Evolutionary conservation across 2,888 invertebrate genomes (phyloP).

Genomic region (Hirtodrosophila confusa): DNA sequence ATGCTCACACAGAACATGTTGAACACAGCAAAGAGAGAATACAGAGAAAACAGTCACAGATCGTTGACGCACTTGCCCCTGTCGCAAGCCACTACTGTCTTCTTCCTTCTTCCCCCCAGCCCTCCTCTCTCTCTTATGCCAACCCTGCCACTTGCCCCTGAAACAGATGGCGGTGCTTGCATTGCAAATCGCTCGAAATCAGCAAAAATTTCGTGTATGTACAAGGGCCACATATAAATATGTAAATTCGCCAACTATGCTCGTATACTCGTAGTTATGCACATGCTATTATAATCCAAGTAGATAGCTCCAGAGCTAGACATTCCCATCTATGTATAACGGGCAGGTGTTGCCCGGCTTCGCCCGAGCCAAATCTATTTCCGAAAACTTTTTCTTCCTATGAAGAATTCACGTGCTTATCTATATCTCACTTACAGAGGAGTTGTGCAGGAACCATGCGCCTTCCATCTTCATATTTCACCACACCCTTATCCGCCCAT

Average conservation of each 20-base stretch:
- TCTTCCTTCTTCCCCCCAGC: not conserved
- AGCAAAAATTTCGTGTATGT: conserved; percentile 15
- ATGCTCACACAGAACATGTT: conserved; percentile 8
- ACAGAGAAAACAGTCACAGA: conserved; percentile 21
- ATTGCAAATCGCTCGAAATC: conserved; percentile 37
- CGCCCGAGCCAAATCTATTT: too few relatives aligned
- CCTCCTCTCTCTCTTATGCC: not conserved
- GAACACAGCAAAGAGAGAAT: conserved; percentile 14
- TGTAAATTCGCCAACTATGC: not conserved
- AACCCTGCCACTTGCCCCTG: conserved; percentile 46
- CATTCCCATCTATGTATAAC: too few relatives aligned
- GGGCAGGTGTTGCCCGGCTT: too few relatives aligned
- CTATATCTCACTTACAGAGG: too few relatives aligned
- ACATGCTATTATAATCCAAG: too few relatives aligned
- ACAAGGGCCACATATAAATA: conserved; percentile 3
- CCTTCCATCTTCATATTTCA: too few relatives aligned
- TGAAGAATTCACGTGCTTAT: too few relatives aligned
- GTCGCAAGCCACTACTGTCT: not conserved
- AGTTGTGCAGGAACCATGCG: too few relatives aligned
- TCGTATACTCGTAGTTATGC: too few relatives aligned
- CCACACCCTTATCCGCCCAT: too few relatives aligned
- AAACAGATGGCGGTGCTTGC: conserved; percentile 35
- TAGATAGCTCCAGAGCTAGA: too few relatives aligned
- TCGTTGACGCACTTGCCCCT: conserved; percentile 39
- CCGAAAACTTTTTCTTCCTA: too few relatives aligned